A percentile compares a stretch with the other conserved stretches of the same genome.
Conservation (phyloP, 1,140 invertebrate genomes). For the Andricus grossulariae region DNA sequence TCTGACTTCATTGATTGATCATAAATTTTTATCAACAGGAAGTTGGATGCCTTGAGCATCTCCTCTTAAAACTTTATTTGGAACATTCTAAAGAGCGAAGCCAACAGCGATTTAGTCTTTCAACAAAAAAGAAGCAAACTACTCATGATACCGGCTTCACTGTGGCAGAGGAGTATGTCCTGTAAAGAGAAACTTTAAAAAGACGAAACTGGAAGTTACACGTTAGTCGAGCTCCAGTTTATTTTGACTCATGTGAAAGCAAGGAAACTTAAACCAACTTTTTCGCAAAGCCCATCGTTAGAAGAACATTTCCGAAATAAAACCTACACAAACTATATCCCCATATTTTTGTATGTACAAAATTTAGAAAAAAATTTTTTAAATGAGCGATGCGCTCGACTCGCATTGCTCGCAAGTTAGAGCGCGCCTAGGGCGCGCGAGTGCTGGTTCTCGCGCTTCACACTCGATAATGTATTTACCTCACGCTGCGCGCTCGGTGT, state of each 20-base stretch:
- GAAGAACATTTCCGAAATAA: too few species aligned
- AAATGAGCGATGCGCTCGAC: too few species aligned
- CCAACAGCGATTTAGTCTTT: constrained; percentile 10
- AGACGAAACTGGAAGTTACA: constrained; percentile 21
- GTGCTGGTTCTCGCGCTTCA: too few species aligned
- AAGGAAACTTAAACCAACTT: not conserved
- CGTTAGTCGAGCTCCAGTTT: not conserved
- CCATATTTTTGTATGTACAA: too few species aligned
- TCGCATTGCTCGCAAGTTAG: too few species aligned
- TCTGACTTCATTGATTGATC: not conserved
- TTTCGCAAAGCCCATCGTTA: too few species aligned
- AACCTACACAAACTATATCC: too few species aligned
- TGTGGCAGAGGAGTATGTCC: constrained; percentile 8
- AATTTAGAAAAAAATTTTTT: too few species aligned
- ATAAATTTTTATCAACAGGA: not conserved
- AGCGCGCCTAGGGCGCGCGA: too few species aligned
- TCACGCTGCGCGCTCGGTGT: too few species aligned
- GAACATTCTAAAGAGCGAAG: constrained; percentile 20
- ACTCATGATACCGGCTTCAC: constrained; percentile 13
- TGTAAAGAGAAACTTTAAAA: constrained; percentile 26
- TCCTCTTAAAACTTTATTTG: constrained; percentile 14
- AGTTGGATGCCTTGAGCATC: not conserved
- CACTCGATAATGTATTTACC: too few species aligned
- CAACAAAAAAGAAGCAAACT: constrained; percentile 10
- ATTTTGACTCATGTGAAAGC: constrained; percentile 8